Conservation (phyloP, 2,888 invertebrate genomes). For the Euplagia quadripunctaria region DNA sequence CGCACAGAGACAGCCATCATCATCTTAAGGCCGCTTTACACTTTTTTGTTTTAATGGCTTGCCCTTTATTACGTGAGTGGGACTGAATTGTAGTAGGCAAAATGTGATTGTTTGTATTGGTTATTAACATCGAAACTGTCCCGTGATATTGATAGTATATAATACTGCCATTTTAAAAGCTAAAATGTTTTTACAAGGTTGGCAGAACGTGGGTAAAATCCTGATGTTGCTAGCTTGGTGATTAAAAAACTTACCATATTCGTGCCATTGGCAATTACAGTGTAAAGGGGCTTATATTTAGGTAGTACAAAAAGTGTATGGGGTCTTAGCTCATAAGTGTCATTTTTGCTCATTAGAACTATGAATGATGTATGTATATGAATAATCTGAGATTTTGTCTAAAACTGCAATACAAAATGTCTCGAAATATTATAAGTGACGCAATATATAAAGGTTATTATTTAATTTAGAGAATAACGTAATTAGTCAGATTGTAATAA, state of each 20-base stretch:
- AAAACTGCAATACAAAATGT: constrained; percentile 2
- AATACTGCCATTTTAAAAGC: neutral
- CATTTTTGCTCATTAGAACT: constrained; percentile 1
- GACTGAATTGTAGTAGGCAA: too few species aligned
- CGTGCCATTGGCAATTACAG: too few species aligned
- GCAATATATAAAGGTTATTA: constrained; percentile 15
- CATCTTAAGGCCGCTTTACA: neutral
- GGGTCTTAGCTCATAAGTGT: neutral
- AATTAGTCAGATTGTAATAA: neutral
- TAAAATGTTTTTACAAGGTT: too few species aligned
- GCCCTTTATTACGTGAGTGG: too few species aligned
- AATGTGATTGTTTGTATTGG: too few species aligned
- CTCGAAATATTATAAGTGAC: neutral
- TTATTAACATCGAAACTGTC: neutral
- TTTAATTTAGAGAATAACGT: neutral
- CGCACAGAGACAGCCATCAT: neutral
- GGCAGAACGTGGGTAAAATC: too few species aligned
- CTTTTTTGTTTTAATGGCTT: too few species aligned
- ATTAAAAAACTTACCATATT: too few species aligned
- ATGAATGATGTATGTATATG: neutral
- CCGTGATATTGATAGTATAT: neutral
- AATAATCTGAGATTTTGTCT: neutral
- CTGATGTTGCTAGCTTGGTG: too few species aligned
- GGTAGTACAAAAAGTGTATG: neutral
- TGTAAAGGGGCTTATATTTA: too few species aligned